Percentiles rank a stretch among this genome's conserved stretches.
These are phyloP conservation scores for Pluvialis apricaria DNA, from an alignment of 2,113 vertebrate genomes.

Conservation along the genomic window DNA sequence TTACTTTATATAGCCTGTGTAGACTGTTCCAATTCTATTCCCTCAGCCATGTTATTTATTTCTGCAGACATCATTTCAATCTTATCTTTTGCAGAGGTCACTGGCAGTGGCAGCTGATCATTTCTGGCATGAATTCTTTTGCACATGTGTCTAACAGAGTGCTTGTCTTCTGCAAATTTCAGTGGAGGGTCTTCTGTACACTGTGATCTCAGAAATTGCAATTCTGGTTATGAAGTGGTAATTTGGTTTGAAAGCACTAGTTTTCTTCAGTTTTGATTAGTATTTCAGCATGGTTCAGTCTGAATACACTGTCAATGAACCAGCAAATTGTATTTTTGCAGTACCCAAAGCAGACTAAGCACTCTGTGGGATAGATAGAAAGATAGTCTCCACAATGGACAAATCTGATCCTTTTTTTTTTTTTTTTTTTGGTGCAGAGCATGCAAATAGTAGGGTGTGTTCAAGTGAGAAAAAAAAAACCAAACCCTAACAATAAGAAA, in stretches of 20 bases:
- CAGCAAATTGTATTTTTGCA: slow-evolving; percentile 14
- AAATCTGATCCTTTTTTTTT: neutral
- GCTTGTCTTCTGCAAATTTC: neutral
- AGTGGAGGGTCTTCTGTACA: neutral
- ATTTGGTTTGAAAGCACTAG: neutral
- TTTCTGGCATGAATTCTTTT: neutral
- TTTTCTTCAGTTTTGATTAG: neutral
- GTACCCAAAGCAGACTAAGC: neutral
- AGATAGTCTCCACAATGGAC: neutral
- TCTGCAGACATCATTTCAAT: neutral
- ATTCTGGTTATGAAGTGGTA: neutral
- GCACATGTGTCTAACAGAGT: neutral
- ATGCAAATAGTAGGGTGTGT: neutral
- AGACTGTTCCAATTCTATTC: neutral
- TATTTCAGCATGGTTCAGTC: neutral
- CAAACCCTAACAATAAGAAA: neutral
- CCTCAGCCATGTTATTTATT: neutral
- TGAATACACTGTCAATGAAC: neutral
- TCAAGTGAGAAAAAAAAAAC: neutral
- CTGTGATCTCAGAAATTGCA: neutral
- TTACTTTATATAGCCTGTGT: neutral
- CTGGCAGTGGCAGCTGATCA: neutral
- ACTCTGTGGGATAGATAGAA: neutral
- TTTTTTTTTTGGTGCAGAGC: neutral
- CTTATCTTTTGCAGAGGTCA: neutral